Evolutionary conservation across 2,888 invertebrate genomes (phyloP), one percentile per base, ranked within the genome.

Genomic region (Cephus runcator): DNA sequence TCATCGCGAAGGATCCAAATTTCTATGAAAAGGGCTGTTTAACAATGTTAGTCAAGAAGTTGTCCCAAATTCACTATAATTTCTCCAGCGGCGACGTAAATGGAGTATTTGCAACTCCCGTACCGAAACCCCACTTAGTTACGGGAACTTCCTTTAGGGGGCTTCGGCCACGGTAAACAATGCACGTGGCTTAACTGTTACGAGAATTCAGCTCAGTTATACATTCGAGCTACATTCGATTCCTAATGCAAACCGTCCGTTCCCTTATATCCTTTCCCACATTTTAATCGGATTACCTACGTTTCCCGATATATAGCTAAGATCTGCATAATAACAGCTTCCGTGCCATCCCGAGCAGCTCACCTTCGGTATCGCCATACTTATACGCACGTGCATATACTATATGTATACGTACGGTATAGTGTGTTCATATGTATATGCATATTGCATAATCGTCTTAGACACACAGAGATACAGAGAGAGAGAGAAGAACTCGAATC

Each of bases 201-300:
- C 56, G 23, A 56, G 56, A 56, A 56, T 56, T 56, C 56, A 56
- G 56, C 34, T 34, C 73, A 4, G 33, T 73, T 12, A 11, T 31
- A 73, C 12, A 12, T 73, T 34, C 31, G 23, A 31, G 73, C 73
- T 30, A 73, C 68, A 30, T 35, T 73, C 73, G 34, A 56, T 56
- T 56, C 56, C 56, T 23, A 56, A 56, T 56, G 56, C 56, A 56
- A 56, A 56, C 40, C 1, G 40, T 40, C 15, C 40, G 1, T 15
- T 40, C 6, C 15, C 56, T 56, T 56, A 79, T 80, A 81, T 81
- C 77, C 83, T 85, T 85, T 85, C 82, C 84, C 84, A 85, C 86
- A 86, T 86, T 86, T 85, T 83, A 82, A 85, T 86, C 83, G 84
- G 85, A 86, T 86, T 85, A 85, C 81, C 84, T 82, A 77, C 81